Conservation (phyloP, 2,113 vertebrate species). For the Ammodytes dubius region DNA sequence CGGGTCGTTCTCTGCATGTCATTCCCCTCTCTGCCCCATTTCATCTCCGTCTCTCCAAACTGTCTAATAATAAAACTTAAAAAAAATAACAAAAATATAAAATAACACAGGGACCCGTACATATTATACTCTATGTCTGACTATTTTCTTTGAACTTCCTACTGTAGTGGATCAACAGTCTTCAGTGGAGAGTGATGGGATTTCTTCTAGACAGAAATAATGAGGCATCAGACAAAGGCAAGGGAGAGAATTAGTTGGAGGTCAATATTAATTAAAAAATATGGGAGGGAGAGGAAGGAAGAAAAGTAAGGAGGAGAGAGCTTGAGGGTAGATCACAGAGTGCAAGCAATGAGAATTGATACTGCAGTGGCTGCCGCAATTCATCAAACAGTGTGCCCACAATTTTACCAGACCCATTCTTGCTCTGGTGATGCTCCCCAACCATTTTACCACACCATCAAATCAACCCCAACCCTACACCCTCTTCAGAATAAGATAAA, state of each 20-base stretch:
- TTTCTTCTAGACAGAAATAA: neutral
- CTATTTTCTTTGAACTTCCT: neutral
- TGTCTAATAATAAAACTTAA: neutral
- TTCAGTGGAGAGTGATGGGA: neutral
- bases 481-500: too few relatives aligned
- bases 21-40: too few relatives aligned
- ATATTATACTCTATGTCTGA: neutral
- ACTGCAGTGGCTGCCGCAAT: neutral
- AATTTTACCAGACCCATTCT: too few relatives aligned
- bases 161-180: neutral
- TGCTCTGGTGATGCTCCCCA: too few relatives aligned
- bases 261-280: conserved; percentile 4
- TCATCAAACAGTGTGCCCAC: too few relatives aligned
- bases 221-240: neutral
- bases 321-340: neutral
- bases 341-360: neutral
- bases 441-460: too few relatives aligned
- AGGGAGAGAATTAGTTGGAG: neutral
- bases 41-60: neutral
- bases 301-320: neutral
- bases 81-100: neutral
- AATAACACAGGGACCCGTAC: too few relatives aligned
- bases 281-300: neutral
- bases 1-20: too few relatives aligned
- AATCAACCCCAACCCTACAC: too few relatives aligned